Percentiles rank a stretch among this genome's conserved stretches.
These are phyloP conservation scores for Acleris cristana DNA, from an alignment of 2,888 invertebrate genomes.

Conservation along the genomic window DNA sequence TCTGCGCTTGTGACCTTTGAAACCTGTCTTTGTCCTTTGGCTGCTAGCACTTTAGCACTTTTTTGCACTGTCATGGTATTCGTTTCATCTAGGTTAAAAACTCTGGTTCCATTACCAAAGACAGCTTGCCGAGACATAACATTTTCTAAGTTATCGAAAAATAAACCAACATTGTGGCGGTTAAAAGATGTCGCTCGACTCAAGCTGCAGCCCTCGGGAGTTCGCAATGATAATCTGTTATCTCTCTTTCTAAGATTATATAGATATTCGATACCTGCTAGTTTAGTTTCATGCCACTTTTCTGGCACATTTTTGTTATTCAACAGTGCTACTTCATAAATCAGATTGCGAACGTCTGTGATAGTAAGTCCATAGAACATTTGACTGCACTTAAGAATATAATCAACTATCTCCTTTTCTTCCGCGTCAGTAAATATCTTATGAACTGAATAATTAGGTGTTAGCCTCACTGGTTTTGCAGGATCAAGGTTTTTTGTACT, in stretches of 20 bases:
- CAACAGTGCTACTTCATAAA: no score
- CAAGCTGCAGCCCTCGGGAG: slow-evolving; percentile 37
- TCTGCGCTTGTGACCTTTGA: slow-evolving; percentile 4
- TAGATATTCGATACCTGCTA: no score
- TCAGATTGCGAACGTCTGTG: no score
- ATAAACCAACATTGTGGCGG: slow-evolving; percentile 38
- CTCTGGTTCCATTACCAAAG: slow-evolving; percentile 48
- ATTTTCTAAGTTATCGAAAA: slow-evolving; percentile 28
- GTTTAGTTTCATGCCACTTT: no score
- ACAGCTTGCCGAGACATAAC: slow-evolving; percentile 30
- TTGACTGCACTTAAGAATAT: slow-evolving; percentile 35
- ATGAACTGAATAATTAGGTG: slow-evolving; percentile 20
- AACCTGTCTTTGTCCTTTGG: slow-evolving; percentile 20
- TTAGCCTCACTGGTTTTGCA: slow-evolving; percentile 18
- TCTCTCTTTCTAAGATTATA: no score
- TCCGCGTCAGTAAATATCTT: slow-evolving; percentile 3
- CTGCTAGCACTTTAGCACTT: slow-evolving; percentile 52
- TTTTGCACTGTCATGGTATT: slow-evolving; percentile 54
- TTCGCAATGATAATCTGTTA: no score
- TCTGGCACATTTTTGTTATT: no score
- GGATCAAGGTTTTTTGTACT: slow-evolving; percentile 18
- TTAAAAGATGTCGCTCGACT: slow-evolving; percentile 44
- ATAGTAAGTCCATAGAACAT: no score
- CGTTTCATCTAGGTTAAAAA: slow-evolving; percentile 57
- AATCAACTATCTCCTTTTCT: slow-evolving; percentile 1